Conservation (phyloP, 2,888 invertebrate genomes). For the Nymphalis urticae region DNA sequence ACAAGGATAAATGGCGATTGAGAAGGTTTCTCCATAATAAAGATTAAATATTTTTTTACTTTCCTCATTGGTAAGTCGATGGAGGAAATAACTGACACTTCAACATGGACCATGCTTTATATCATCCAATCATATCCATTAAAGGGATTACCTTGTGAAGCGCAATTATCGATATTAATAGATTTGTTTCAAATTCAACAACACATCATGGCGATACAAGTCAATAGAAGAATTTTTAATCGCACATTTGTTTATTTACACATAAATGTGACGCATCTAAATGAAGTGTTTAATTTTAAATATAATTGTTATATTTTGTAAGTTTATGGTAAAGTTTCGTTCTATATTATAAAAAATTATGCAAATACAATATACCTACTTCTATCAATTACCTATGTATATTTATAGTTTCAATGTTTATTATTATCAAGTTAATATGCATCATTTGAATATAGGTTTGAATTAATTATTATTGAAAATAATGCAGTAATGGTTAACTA, state of each 20-base stretch:
- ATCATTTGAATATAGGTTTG: background rate
- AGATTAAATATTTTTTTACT: background rate
- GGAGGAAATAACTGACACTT: conserved; percentile 19
- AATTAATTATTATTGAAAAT: background rate
- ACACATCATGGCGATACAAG: background rate
- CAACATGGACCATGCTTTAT: conserved; percentile 1
- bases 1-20: background rate
- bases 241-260: too few species aligned
- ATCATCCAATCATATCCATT: background rate
- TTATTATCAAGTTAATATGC: too few species aligned
- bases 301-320: too few species aligned
- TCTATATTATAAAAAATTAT: too few species aligned
- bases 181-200: background rate
- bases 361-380: too few species aligned
- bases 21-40: background rate
- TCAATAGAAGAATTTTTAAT: background rate
- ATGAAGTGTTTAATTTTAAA: too few species aligned
- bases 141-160: background rate
- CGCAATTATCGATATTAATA: background rate
- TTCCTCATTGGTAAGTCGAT: conserved; percentile 19
- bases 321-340: too few species aligned
- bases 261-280: too few species aligned
- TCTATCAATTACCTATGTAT: too few species aligned
- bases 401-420: too few species aligned
- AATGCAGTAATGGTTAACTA: conserved; percentile 6